A percentile compares a stretch with the other conserved stretches of the same genome.
Evolutionary conservation across 1,140 invertebrate genomes (phyloP).

Genomic region (Battus philenor): DNA sequence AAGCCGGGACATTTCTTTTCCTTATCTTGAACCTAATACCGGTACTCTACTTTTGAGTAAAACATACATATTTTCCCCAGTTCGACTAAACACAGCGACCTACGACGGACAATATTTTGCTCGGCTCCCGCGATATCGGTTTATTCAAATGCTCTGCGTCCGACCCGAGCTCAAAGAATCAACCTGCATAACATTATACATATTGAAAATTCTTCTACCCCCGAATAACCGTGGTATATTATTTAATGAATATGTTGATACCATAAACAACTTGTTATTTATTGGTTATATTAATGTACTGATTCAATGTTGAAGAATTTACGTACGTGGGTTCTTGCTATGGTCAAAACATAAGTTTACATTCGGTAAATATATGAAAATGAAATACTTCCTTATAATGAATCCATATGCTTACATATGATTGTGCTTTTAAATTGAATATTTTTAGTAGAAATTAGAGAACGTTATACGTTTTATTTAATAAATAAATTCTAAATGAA

Average conservation of each 20-base stretch:
- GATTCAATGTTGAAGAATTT: background rate
- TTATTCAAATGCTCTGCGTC: slow-evolving; percentile 71
- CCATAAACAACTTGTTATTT: slow-evolving; percentile 15
- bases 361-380: no score
- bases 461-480: no score
- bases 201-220: slow-evolving; percentile 70
- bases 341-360: no score
- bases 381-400: no score
- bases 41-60: slow-evolving; percentile 37
- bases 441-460: no score
- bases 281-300: slow-evolving; percentile 5
- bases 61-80: slow-evolving; percentile 57
- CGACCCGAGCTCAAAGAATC: slow-evolving; percentile 69
- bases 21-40: slow-evolving; percentile 51
- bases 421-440: no score
- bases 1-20: slow-evolving; percentile 18
- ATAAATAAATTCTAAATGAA: no score
- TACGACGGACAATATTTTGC: slow-evolving; percentile 70
- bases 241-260: slow-evolving; percentile 66
- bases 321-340: no score
- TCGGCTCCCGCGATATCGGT: slow-evolving; percentile 62
- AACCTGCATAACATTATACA: slow-evolving; percentile 73
- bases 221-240: slow-evolving; percentile 54
- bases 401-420: no score
- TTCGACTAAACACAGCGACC: slow-evolving; percentile 50